Percentiles rank a stretch among this genome's conserved stretches.
Conservation (phyloP, 30 jellyfish, hydroid and myxozoan species). For the Morbakka virulenta region DNA sequence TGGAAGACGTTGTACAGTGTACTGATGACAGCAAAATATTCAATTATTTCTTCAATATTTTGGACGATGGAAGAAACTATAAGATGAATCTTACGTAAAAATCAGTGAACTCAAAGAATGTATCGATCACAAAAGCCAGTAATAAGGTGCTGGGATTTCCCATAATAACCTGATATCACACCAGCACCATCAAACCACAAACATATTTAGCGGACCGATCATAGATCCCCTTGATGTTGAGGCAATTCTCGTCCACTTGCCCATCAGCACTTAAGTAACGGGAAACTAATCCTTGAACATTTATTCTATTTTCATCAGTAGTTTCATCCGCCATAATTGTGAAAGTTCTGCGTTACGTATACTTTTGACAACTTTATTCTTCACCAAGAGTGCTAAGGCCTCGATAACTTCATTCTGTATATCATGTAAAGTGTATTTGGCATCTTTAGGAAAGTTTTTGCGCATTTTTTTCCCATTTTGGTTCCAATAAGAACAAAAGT, state of each 20-base stretch:
- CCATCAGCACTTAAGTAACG: not conserved
- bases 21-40: not conserved
- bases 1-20: not conserved
- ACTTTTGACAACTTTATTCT: not conserved
- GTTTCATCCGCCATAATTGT: slow-evolving; percentile 30
- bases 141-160: not conserved
- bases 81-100: not conserved
- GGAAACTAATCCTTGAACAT: not conserved
- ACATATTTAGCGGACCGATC: not conserved
- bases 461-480: not conserved
- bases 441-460: slow-evolving; percentile 6
- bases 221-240: not conserved
- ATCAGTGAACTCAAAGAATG: not conserved
- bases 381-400: not conserved
- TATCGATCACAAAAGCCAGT: not conserved
- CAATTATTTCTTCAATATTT: not conserved
- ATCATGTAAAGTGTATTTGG: not conserved
- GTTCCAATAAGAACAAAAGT: slow-evolving; percentile 13
- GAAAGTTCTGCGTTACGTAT: slow-evolving; percentile 4
- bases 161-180: not conserved
- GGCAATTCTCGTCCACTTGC: not conserved
- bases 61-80: not conserved
- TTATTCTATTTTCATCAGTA: not conserved
- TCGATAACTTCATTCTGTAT: not conserved
- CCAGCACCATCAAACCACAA: not conserved